Evolutionary conservation across 2,888 invertebrate genomes (phyloP).

Genomic region (Margaritifera margaritifera): DNA sequence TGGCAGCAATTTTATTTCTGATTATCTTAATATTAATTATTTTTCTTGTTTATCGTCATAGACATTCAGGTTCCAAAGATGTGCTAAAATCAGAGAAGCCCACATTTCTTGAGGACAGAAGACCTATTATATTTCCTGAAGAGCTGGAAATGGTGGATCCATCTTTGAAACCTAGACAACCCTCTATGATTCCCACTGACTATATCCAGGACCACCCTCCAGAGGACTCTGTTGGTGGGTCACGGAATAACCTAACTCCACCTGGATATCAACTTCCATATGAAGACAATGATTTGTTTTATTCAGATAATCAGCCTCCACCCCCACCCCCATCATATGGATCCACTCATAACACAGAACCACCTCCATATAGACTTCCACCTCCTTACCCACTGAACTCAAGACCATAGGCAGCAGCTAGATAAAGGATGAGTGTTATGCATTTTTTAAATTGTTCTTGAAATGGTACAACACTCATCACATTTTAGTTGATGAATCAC

Average conservation of each 20-base stretch:
- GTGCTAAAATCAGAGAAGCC: constrained; percentile 50
- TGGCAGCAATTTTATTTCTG: constrained; percentile 34
- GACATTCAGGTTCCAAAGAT: constrained; percentile 24
- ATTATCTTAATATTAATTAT: constrained; percentile 34
- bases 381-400: constrained; percentile 29
- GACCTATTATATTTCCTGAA: constrained; percentile 59
- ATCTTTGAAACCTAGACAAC: constrained; percentile 42
- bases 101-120: constrained; percentile 52
- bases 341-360: constrained; percentile 17
- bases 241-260: constrained; percentile 19
- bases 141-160: constrained; percentile 55
- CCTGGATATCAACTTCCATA: constrained; percentile 15
- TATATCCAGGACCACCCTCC: constrained; percentile 33
- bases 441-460: no score
- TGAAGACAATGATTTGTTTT: constrained; percentile 20
- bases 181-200: constrained; percentile 47
- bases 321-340: constrained; percentile 22
- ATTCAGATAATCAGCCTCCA: background rate
- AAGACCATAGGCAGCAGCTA: no score
- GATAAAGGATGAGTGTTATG: no score
- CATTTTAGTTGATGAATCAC: no score
- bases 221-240: constrained; percentile 26
- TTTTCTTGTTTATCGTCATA: constrained; percentile 35
- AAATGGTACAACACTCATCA: no score
- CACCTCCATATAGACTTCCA: constrained; percentile 43